A percentile compares a stretch with the other conserved stretches of the same genome.
phyloP scores from a whole-genome alignment of 2,113 vertebrate genomes.

The Antennarius striatus region DNA sequence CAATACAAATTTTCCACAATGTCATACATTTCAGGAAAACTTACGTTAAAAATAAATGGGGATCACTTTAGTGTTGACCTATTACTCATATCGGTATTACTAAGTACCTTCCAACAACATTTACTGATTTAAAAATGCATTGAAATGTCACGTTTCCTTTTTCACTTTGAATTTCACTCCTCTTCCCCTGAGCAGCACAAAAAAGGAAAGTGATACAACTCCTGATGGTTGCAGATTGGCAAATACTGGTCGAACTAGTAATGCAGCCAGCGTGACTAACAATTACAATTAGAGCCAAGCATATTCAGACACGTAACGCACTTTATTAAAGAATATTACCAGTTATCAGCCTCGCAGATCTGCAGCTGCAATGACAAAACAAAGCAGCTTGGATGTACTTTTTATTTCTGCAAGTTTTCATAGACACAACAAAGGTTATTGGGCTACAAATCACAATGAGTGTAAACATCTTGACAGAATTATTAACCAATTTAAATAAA shows the following conservation, averaged over 20 bases:
- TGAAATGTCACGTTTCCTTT: constrained; percentile 25
- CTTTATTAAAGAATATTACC: background rate
- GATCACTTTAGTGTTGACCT: background rate
- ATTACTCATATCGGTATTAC: background rate
- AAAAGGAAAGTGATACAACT: background rate
- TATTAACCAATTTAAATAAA: constrained; percentile 21
- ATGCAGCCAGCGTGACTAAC: constrained; percentile 11
- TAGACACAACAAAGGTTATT: too few species aligned
- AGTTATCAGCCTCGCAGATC: constrained; percentile 6
- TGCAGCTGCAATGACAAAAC: constrained; percentile 19
- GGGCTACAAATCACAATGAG: background rate
- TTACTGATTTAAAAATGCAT: background rate
- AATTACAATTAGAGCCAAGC: constrained; percentile 2
- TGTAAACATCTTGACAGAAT: constrained; percentile 21
- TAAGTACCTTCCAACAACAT: background rate
- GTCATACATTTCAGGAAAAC: constrained; percentile 16
- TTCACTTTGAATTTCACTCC: constrained; percentile 1
- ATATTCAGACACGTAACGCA: constrained; percentile 6
- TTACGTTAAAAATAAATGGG: background rate
- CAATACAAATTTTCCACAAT: constrained; percentile 10
- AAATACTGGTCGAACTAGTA: constrained; percentile 23
- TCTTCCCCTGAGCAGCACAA: background rate
- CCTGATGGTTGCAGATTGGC: background rate
- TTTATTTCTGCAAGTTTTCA: constrained; percentile 16
- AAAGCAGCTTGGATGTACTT: constrained; percentile 25